phyloP scores from a whole-genome alignment of 2,888 invertebrate genomes.

The Drosophila niveifrons region DNA sequence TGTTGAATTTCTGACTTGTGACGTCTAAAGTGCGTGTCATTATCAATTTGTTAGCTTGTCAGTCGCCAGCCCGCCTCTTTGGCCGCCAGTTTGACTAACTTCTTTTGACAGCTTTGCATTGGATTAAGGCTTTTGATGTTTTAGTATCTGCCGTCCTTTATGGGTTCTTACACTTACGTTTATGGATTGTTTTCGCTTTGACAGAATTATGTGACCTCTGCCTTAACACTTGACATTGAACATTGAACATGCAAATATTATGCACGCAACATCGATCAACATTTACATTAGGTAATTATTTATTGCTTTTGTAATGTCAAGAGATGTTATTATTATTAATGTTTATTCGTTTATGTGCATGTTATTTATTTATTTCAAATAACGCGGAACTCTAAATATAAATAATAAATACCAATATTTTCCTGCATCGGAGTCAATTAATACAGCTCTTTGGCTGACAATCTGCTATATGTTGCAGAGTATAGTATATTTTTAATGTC shows the following conservation, averaged over 20 bases:
- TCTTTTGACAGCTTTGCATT: slow-evolving; percentile 64
- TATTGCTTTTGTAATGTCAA: slow-evolving; percentile 9
- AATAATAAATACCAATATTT: not conserved
- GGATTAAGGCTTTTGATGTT: slow-evolving; percentile 36
- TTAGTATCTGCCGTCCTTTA: slow-evolving; percentile 40
- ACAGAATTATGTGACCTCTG: slow-evolving; percentile 30
- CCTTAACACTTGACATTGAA: slow-evolving; percentile 38
- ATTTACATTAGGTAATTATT: slow-evolving; percentile 11
- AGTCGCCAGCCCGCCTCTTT: slow-evolving; percentile 48
- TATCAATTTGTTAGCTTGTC: slow-evolving; percentile 54
- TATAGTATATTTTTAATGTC: too few species aligned
- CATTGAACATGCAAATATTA: slow-evolving; percentile 27
- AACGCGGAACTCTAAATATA: not conserved
- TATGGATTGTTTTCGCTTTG: slow-evolving; percentile 29
- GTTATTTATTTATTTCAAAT: too few species aligned
- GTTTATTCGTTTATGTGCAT: too few species aligned
- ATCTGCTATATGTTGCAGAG: too few species aligned
- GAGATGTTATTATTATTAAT: not conserved
- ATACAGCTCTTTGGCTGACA: too few species aligned
- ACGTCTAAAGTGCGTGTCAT: slow-evolving; percentile 46
- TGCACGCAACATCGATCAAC: slow-evolving; percentile 16
- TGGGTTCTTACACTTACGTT: slow-evolving; percentile 52
- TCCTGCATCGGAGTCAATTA: not conserved
- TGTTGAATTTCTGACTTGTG: slow-evolving; percentile 1
- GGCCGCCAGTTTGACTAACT: slow-evolving; percentile 29